A percentile compares a stretch with the other conserved stretches of the same genome.
Conservation (phyloP, 2,113 vertebrate species). For the Tapirus terrestris region DNA sequence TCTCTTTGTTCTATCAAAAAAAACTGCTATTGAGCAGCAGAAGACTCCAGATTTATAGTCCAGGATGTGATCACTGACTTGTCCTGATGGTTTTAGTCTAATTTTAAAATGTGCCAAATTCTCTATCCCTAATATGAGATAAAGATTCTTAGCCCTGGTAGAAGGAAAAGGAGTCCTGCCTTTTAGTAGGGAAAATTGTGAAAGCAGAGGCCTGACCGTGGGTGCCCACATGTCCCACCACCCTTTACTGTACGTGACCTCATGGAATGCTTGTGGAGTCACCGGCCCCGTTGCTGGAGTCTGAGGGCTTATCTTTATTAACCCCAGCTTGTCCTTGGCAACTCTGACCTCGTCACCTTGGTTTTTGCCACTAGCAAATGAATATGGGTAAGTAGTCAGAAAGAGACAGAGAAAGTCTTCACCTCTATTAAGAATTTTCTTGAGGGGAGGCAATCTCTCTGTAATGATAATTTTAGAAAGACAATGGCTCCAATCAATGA, state of each 20-base stretch:
- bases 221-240: neutral
- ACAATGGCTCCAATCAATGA: neutral
- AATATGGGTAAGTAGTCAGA: neutral
- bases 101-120: neutral
- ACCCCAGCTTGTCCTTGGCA: neutral
- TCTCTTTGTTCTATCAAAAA: conserved; percentile 6
- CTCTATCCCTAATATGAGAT: neutral
- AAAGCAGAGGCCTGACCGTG: neutral
- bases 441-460: neutral
- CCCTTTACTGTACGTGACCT: neutral
- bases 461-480: neutral
- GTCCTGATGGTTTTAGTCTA: neutral
- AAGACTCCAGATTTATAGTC: neutral
- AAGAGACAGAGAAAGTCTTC: neutral
- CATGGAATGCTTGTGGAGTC: neutral
- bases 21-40: neutral
- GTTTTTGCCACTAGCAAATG: neutral
- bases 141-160: neutral
- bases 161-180: neutral
- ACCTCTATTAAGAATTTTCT: neutral
- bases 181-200: neutral
- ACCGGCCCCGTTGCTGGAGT: too few species aligned
- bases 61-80: neutral
- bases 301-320: neutral
- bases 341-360: neutral